A percentile compares a stretch with the other conserved stretches of the same genome.
Evolutionary conservation across 2,888 invertebrate species (phyloP).

Genomic region (Schizaphis graminum): DNA sequence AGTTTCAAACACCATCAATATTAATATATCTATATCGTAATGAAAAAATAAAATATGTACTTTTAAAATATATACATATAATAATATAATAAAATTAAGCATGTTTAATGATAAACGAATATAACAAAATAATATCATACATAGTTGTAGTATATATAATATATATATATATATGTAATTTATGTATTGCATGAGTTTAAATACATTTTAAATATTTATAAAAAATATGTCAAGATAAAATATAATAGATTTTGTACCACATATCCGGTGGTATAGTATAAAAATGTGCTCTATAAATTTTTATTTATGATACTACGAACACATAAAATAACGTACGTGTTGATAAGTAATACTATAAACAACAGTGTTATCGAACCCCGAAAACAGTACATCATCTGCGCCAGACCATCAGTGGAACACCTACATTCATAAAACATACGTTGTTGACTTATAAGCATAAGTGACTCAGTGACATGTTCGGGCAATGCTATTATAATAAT

Average conservation of each 20-base stretch:
- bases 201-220: background rate
- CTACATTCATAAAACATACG: background rate
- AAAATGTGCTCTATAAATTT: background rate
- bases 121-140: background rate
- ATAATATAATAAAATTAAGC: background rate
- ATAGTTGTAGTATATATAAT: background rate
- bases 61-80: background rate
- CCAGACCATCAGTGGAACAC: background rate
- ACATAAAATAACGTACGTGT: background rate
- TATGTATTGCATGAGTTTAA: background rate
- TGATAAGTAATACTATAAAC: slow-evolving; percentile 35
- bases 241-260: background rate
- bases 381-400: background rate
- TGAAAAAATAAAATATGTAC: background rate
- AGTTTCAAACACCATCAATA: background rate
- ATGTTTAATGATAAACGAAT: background rate
- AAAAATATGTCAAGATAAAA: slow-evolving; percentile 25
- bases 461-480: background rate
- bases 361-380: background rate
- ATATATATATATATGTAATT: background rate
- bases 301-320: background rate
- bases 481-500: background rate
- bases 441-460: background rate
- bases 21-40: background rate
- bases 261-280: background rate